Evolutionary conservation across 2,113 vertebrate species (phyloP), one percentile per base, ranked within the genome.

Genomic region (Eulacestoma nigropectus): DNA sequence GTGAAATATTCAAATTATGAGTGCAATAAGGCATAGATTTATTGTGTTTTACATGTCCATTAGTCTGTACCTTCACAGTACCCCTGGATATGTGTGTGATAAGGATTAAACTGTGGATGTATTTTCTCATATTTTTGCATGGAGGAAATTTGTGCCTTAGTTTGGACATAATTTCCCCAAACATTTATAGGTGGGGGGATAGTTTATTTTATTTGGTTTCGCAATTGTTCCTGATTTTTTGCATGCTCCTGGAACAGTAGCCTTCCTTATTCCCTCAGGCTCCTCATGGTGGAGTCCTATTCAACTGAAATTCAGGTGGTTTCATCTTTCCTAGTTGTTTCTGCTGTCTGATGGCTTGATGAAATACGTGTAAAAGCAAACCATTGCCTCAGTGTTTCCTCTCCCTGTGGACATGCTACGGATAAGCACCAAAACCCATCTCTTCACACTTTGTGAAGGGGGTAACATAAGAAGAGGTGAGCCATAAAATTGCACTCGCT

Each of bases 191-290:
- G 42, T 33, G 14, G 23, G 89, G 49, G 9, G 11, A 9, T 13
- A 42, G 7, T 35, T 87, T 35, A 35, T 84, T 95, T 55, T 39
- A 42, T 92, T 72, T 2, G 1, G 1, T 56, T 84, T 67, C 17
- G 27, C 4, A 9, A 10, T 76, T 2, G 3, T 78, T 83, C 70
- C 33, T 80, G 32, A 25, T 20, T 16, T 91, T 91, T 50, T 82
- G 8, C 2, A 7, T 1, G 1, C 8, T 84, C 1, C 4, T 3
- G 3, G 25, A 35, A 14, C 12, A 13, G 35, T 5, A 79, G 8
- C 13, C 6, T 33, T 89, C n/a, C 21, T 37, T 73, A 59, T 69
- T 77, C 27, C 35, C 21, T 42, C 22, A 18, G 33, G 7, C 1
- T 76, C 13, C 29, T 62, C 49, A 13, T 35, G 56, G 56, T 35